A percentile compares a stretch with the other conserved stretches of the same genome.
Conservation (phyloP, 2,888 invertebrate genomes). For the Apomyelois bistriatella region DNA sequence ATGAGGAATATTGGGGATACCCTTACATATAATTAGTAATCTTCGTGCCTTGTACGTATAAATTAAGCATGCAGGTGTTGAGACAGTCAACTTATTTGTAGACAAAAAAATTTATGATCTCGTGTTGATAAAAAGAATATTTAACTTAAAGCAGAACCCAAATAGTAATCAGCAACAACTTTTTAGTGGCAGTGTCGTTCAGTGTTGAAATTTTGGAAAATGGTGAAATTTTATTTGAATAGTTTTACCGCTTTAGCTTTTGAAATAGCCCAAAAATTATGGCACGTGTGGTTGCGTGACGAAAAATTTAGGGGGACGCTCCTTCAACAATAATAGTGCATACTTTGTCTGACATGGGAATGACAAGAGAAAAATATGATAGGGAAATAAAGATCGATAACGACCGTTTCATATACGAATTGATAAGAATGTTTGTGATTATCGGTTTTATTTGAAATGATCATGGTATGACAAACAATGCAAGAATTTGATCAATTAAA, state of each 20-base stretch:
- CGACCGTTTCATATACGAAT: background rate
- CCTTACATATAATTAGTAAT: too few species aligned
- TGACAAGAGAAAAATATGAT: constrained; percentile 9
- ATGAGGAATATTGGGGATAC: too few species aligned
- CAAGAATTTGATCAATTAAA: too few species aligned
- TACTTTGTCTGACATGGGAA: constrained; percentile 15
- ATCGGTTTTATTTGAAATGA: background rate
- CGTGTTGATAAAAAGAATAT: too few species aligned
- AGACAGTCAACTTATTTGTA: too few species aligned
- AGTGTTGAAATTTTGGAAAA: too few species aligned
- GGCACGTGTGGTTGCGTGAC: constrained; percentile 22
- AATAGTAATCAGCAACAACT: too few species aligned
- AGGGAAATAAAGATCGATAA: constrained; percentile 15
- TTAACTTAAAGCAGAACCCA: too few species aligned
- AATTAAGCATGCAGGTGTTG: too few species aligned
- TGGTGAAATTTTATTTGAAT: background rate
- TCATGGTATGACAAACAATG: background rate
- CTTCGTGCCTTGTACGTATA: too few species aligned
- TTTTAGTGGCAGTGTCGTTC: too few species aligned
- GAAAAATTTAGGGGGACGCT: constrained; percentile 16
- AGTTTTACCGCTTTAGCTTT: background rate
- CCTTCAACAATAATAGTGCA: constrained; percentile 13
- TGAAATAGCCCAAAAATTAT: background rate
- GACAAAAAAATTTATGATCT: too few species aligned
- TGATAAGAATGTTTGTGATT: background rate